Evolutionary conservation across 2,797 vertebrate species (phyloP), one percentile per base, ranked within the genome.

Genomic region (Taeniopygia guttata): DNA sequence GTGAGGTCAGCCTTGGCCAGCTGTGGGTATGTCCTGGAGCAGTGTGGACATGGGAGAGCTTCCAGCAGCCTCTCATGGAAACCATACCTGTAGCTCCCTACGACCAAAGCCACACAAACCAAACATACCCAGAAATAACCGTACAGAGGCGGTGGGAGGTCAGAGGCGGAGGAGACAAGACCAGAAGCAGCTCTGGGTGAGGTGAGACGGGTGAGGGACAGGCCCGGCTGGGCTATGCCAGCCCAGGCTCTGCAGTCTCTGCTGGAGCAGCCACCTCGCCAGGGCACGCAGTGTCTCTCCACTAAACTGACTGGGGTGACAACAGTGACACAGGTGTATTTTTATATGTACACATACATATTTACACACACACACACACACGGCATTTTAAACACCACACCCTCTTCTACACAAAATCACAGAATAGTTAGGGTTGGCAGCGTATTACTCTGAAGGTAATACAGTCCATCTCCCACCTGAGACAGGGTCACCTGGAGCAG

Each of bases 281-380:
- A 1, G n/a, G 23, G 13, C 60, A n/a, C 40, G 46, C 55, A 29
- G 3, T 4, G n/a, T 11, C 36, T 15, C 51, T 10, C n/a, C 46
- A 20, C 0, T 38, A 14, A 40, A 20, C 46, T 34, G n/a, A 17
- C n/a, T 7, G 20, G 14, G n/a, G 20, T 13, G 5, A 29, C 1
- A 2, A 20, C 5, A 16, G 16, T 14, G 40, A 34, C 48, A 62
- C 6, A 12, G 11, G 11, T 3, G 3, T 77, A 21, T 29, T 29
- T 42, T 5, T 60, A 25, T 2, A 18, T 7, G 38, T 11, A 9
- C 6, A 11, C 21, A 22, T 5, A 3, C 16, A 3, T 9, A 16
- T 8, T 34, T 4, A 66, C 4, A 36, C 16, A 36, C 6, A 26
- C 2, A 7, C 1, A 18, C 16, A 36, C 6, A 26, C 2, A 7